A percentile compares a stretch with the other conserved stretches of the same genome.
Conservation (phyloP, 2,113 vertebrate species). For the Hyperoodon ampullatus region DNA sequence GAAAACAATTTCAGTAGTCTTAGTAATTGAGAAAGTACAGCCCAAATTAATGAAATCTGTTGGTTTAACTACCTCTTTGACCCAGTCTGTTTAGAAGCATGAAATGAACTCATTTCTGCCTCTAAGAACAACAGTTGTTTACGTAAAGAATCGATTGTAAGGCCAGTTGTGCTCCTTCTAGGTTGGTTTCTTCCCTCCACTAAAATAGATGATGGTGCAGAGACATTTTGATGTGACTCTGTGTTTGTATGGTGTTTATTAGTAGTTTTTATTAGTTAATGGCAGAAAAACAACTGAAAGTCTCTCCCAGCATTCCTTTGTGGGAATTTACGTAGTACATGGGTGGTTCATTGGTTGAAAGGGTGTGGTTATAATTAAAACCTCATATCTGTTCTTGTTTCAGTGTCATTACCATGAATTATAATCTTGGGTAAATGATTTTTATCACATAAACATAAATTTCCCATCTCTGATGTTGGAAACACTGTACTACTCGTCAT, state of each 20-base stretch:
- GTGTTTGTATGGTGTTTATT: neutral
- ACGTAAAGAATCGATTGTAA: slow-evolving; percentile 7
- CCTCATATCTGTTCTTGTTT: slow-evolving; percentile 22
- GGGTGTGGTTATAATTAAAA: slow-evolving; percentile 59
- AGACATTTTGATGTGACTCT: neutral
- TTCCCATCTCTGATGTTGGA: slow-evolving; percentile 59
- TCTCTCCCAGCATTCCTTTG: slow-evolving; percentile 36
- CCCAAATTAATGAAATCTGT: slow-evolving; percentile 37
- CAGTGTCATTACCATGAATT: slow-evolving; percentile 48
- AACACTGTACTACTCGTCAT: slow-evolving; percentile 36
- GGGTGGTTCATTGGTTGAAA: slow-evolving; percentile 12
- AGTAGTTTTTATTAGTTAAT: slow-evolving; percentile 48
- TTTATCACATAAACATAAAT: slow-evolving; percentile 55
- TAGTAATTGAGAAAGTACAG: slow-evolving; percentile 35
- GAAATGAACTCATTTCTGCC: slow-evolving; percentile 37
- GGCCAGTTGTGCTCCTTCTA: slow-evolving; percentile 10
- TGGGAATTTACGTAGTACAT: slow-evolving; percentile 51
- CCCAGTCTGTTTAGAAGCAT: slow-evolving; percentile 15
- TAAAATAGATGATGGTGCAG: neutral
- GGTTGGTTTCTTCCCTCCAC: neutral
- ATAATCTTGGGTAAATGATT: slow-evolving; percentile 60
- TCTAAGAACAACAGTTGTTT: neutral
- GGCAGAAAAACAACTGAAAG: slow-evolving; percentile 25
- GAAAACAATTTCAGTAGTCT: slow-evolving; percentile 1
- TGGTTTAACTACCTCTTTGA: slow-evolving; percentile 36